Percentiles rank a stretch among this genome's conserved stretches.
Conservation (phyloP, 2,888 invertebrate genomes). For the Archips xylosteana region DNA sequence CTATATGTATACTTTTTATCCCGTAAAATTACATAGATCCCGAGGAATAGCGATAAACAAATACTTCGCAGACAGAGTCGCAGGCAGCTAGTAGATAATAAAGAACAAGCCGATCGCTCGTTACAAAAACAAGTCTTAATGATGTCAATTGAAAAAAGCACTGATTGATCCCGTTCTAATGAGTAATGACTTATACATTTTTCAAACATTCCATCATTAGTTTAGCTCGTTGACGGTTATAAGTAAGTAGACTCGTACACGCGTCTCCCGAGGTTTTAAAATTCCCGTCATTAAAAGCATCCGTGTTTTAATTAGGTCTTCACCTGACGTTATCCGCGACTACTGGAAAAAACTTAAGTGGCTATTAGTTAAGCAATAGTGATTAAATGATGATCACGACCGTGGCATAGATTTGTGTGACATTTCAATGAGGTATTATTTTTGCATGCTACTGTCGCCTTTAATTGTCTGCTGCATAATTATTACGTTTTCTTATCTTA, state of each 20-base stretch:
- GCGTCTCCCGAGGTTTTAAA: conserved; percentile 26
- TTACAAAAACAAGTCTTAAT: conserved; percentile 24
- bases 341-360: too few relatives aligned
- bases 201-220: conserved; percentile 21
- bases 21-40: too few relatives aligned
- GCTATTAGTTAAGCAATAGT: neutral
- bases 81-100: conserved; percentile 18
- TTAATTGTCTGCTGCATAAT: neutral
- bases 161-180: conserved; percentile 30
- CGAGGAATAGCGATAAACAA: too few relatives aligned
- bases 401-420: neutral
- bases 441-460: neutral
- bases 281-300: conserved; percentile 32
- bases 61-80: too few relatives aligned
- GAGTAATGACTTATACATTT: conserved; percentile 16
- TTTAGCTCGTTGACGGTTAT: conserved; percentile 12
- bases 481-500: neutral
- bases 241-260: conserved; percentile 27
- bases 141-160: conserved; percentile 31
- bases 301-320: conserved; percentile 40
- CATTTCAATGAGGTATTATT: neutral
- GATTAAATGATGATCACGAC: neutral
- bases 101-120: conserved; percentile 11
- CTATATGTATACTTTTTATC: too few relatives aligned
- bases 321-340: conserved; percentile 9